A percentile compares a stretch with the other conserved stretches of the same genome.
These are phyloP conservation scores for Gallinago nigripennis DNA, from an alignment of 2,797 vertebrate genomes.

Conservation along the genomic window DNA sequence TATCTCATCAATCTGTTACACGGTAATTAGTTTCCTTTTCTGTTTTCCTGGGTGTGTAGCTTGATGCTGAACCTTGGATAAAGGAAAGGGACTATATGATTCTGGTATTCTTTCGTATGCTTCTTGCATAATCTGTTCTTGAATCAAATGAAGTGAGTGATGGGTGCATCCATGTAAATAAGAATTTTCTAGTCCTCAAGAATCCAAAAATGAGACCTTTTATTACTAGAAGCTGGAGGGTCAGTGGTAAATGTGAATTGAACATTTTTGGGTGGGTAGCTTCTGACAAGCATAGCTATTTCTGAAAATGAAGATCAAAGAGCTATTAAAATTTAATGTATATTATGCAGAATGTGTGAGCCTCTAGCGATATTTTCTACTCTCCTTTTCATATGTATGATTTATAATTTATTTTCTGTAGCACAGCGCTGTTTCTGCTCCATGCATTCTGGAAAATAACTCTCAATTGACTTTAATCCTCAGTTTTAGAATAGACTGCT, in stretches of 20 bases:
- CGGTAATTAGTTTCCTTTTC: slow-evolving; percentile 32
- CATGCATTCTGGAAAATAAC: slow-evolving; percentile 35
- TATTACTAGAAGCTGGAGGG: slow-evolving; percentile 7
- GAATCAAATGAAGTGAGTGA: neutral
- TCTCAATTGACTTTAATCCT: slow-evolving; percentile 61
- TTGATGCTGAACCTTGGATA: slow-evolving; percentile 27
- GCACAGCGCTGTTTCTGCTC: slow-evolving; percentile 1
- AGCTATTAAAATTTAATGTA: slow-evolving; percentile 58
- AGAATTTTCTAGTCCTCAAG: neutral
- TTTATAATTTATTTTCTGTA: slow-evolving; percentile 68
- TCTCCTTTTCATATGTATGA: slow-evolving; percentile 42
- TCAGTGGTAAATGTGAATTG: slow-evolving; percentile 13
- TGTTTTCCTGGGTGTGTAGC: slow-evolving; percentile 29
- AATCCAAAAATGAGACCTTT: neutral
- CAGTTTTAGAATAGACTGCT: slow-evolving; percentile 56
- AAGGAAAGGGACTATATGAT: neutral
- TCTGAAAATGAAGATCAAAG: slow-evolving; percentile 64
- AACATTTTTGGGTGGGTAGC: slow-evolving; percentile 23
- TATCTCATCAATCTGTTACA: neutral
- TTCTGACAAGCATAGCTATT: slow-evolving; percentile 54
- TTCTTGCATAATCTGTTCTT: neutral
- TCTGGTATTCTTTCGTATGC: neutral
- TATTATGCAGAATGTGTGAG: slow-evolving; percentile 58
- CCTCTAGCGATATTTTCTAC: slow-evolving; percentile 41
- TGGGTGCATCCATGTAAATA: neutral